phyloP scores from a whole-genome alignment of 1,140 invertebrate species.

The Zelostemma sp. region DNA sequence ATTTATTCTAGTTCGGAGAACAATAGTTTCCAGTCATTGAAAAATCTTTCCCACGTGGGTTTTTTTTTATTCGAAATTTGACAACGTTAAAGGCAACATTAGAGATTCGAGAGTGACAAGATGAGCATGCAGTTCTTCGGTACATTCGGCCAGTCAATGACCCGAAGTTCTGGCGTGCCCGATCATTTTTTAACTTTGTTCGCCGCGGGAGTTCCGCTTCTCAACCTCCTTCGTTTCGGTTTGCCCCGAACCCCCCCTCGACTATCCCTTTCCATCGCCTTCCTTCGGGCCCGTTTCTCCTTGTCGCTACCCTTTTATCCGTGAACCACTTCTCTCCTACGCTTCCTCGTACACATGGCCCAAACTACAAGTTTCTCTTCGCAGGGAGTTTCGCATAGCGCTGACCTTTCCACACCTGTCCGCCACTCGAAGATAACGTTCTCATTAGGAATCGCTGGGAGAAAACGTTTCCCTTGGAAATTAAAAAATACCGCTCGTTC shows the following conservation, averaged over 20 bases:
- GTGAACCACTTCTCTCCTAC: slow-evolving; percentile 11
- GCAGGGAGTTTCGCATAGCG: slow-evolving; percentile 23
- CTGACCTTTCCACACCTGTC: slow-evolving; percentile 38
- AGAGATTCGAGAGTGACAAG: not conserved
- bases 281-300: slow-evolving; percentile 9
- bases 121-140: slow-evolving; percentile 8
- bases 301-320: slow-evolving; percentile 1
- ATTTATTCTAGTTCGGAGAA: too few relatives aligned
- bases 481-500: too few relatives aligned
- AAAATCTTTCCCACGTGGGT: too few relatives aligned
- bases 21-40: too few relatives aligned
- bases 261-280: not conserved
- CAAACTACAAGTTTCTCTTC: slow-evolving; percentile 4
- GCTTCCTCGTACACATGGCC: not conserved
- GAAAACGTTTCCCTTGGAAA: too few relatives aligned
- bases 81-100: not conserved
- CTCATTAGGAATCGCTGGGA: too few relatives aligned
- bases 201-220: slow-evolving; percentile 48
- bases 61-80: not conserved
- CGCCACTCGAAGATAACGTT: slow-evolving; percentile 19
- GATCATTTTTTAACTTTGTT: slow-evolving; percentile 52
- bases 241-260: not conserved
- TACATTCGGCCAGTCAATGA: slow-evolving; percentile 51
- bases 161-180: slow-evolving; percentile 13
- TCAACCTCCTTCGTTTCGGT: slow-evolving; percentile 13